phyloP scores from a whole-genome alignment of 2,113 vertebrate genomes.

The Podarcis muralis region DNA sequence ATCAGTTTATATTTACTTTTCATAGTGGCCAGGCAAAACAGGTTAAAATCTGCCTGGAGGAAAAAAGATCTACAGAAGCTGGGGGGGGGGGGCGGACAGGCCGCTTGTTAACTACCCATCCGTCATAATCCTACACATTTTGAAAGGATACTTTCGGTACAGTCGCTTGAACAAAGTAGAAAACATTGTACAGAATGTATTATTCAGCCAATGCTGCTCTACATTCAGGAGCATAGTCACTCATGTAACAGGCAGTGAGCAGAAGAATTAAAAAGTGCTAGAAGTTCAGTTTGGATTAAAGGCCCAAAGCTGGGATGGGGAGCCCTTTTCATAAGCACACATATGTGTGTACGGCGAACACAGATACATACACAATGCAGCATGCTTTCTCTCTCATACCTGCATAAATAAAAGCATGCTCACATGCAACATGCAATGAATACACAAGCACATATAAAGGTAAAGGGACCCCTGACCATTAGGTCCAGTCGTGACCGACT shows the following conservation, averaged over 20 bases:
- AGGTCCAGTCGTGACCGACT: too few relatives aligned
- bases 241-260: background rate
- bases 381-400: background rate
- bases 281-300: background rate
- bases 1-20: background rate
- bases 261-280: background rate
- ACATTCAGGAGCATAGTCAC: background rate
- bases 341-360: too few relatives aligned
- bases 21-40: background rate
- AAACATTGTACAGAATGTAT: background rate
- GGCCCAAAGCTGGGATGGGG: background rate
- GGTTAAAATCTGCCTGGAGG: background rate
- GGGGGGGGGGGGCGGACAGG: too few relatives aligned
- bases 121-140: background rate
- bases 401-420: background rate
- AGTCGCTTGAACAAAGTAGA: background rate
- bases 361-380: background rate
- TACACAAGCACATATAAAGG: too few relatives aligned
- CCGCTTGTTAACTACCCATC: too few relatives aligned
- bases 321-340: too few relatives aligned
- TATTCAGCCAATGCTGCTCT: background rate
- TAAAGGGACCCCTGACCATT: too few relatives aligned
- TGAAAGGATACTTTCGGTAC: background rate
- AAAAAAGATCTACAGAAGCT: too few relatives aligned
- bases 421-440: background rate